Evolutionary conservation across 1,140 invertebrate species (phyloP).

Genomic region (Drosophila santomea): DNA sequence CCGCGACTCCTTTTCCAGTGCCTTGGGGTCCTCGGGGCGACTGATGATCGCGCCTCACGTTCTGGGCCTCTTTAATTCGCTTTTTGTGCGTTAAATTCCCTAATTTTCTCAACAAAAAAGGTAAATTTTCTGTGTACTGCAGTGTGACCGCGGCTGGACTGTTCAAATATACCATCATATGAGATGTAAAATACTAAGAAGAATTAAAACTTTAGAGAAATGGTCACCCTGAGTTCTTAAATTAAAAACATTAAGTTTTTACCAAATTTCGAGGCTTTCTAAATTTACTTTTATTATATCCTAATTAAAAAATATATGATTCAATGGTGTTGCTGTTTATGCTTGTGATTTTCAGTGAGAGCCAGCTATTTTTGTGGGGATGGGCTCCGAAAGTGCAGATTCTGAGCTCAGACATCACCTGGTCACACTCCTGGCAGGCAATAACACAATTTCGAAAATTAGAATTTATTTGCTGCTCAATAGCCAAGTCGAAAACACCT

Average conservation of each 20-base stretch:
- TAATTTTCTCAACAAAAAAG: conserved; percentile 51
- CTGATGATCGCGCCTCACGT: conserved; percentile 36
- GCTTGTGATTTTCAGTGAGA: neutral
- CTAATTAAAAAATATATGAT: neutral
- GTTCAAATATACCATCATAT: conserved; percentile 9
- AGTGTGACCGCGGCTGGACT: conserved; percentile 32
- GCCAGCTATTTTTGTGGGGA: too few relatives aligned
- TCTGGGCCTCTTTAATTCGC: conserved; percentile 40
- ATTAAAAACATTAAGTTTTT: too few relatives aligned
- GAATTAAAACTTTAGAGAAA: neutral
- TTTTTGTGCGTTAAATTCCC: conserved; percentile 68
- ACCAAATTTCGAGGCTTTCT: too few relatives aligned
- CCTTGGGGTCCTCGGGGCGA: conserved; percentile 53
- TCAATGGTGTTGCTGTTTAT: neutral
- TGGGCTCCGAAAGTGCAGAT: neutral
- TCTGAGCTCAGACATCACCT: neutral
- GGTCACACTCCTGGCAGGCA: conserved; percentile 17
- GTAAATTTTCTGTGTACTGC: conserved; percentile 73
- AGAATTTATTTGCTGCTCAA: conserved; percentile 19
- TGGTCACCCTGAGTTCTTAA: too few relatives aligned
- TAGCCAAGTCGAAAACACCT: conserved; percentile 7
- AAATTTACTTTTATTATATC: too few relatives aligned
- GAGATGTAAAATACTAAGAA: conserved; percentile 7
- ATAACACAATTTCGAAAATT: conserved; percentile 45
- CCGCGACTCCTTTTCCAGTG: conserved; percentile 19